Evolutionary conservation across 1,140 invertebrate species (phyloP).

Genomic region (Bombus confusus): DNA sequence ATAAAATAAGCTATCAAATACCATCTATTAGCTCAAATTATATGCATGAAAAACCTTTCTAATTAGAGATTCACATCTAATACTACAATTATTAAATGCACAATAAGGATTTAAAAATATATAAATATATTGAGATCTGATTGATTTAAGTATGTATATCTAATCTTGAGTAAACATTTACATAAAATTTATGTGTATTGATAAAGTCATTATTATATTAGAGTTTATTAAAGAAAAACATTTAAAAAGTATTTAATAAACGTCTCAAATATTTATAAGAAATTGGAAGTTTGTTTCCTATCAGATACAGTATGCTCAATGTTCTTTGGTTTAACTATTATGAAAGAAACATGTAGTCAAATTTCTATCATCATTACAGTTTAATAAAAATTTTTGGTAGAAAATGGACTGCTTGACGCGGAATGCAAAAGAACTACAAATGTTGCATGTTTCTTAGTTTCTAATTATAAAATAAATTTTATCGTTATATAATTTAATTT

Average conservation of each 20-base stretch:
- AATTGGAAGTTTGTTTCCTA: constrained; percentile 38
- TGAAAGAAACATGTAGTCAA: constrained; percentile 47
- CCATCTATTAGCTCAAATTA: constrained; percentile 27
- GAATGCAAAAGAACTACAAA: constrained; percentile 61
- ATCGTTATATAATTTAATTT: constrained; percentile 29
- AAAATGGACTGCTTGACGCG: constrained; percentile 50
- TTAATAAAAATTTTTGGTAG: constrained; percentile 49
- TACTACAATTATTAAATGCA: constrained; percentile 60
- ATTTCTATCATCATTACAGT: constrained; percentile 51
- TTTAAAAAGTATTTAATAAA: constrained; percentile 32
- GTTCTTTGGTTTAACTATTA: constrained; percentile 60
- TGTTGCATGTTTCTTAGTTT: constrained; percentile 38
- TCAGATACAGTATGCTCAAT: constrained; percentile 15
- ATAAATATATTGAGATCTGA: constrained; percentile 62
- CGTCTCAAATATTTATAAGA: constrained; percentile 26
- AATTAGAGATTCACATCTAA: constrained; percentile 49
- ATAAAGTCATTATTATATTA: constrained; percentile 18
- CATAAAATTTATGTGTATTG: constrained; percentile 5
- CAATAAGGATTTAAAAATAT: constrained; percentile 55
- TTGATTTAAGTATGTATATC: constrained; percentile 40
- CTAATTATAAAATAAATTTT: constrained; percentile 61
- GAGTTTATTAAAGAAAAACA: constrained; percentile 18
- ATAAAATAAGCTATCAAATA: not conserved
- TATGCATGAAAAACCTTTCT: not conserved
- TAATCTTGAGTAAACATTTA: constrained; percentile 34